A percentile compares a stretch with the other conserved stretches of the same genome.
Evolutionary conservation across 1,140 invertebrate genomes (phyloP).

Genomic region (Metopolophium dirhodum): DNA sequence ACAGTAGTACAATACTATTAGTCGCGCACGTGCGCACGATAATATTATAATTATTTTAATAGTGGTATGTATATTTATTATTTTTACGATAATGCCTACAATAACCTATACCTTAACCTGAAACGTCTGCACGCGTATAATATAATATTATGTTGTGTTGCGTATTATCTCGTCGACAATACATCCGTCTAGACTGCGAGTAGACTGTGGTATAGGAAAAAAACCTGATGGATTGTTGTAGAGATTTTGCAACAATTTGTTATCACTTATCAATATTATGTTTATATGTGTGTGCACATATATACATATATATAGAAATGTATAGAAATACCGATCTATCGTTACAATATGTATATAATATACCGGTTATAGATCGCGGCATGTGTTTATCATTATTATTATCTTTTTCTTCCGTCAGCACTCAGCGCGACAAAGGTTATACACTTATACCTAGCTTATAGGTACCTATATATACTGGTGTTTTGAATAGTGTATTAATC

Average conservation of each 20-base stretch:
- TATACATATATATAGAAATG: not conserved
- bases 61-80: not conserved
- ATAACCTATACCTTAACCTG: not conserved
- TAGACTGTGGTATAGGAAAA: not conserved
- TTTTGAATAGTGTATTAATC: not conserved
- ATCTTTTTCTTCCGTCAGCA: not conserved
- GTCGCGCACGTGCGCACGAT: not conserved
- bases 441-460: not conserved
- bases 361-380: not conserved
- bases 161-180: slow-evolving; percentile 1
- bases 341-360: too few species aligned
- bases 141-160: not conserved
- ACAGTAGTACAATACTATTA: not conserved
- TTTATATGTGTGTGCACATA: not conserved
- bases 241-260: not conserved
- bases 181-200: not conserved
- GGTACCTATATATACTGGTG: not conserved
- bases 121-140: not conserved
- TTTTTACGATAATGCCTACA: not conserved
- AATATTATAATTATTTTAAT: not conserved
- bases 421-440: not conserved
- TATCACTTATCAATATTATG: not conserved
- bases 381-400: not conserved
- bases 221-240: not conserved
- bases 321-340: not conserved